Evolutionary conservation across 2,113 vertebrate genomes (phyloP).

Genomic region (Carassius carassius): DNA sequence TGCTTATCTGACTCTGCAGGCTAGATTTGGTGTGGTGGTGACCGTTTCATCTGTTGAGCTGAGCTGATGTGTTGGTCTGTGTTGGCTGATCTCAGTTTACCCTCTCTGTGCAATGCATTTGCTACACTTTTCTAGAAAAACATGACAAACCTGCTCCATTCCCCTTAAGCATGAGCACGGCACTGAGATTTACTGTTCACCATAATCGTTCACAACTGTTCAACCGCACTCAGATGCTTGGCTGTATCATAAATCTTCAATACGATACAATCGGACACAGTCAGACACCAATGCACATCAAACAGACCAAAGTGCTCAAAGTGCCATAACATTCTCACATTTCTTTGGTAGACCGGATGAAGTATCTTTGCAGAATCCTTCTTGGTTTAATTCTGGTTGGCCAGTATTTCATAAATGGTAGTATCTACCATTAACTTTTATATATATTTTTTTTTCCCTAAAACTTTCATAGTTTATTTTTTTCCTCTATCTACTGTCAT

Average conservation of each 20-base stretch:
- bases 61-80: conserved; percentile 11
- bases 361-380: conserved; percentile 17
- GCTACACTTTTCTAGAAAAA: conserved; percentile 35
- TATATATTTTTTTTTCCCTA: too few relatives aligned
- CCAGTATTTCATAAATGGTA: not conserved
- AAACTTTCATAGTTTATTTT: too few relatives aligned
- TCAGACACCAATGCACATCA: conserved; percentile 23
- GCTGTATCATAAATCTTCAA: conserved; percentile 45
- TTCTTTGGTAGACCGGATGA: conserved; percentile 29
- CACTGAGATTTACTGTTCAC: conserved; percentile 33
- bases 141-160: conserved; percentile 11
- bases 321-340: conserved; percentile 32
- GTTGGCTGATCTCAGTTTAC: conserved; percentile 27
- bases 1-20: conserved; percentile 11
- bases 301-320: conserved; percentile 30
- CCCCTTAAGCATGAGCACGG: conserved; percentile 14
- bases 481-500: not conserved
- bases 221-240: conserved; percentile 22
- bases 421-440: too few relatives aligned
- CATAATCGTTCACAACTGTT: conserved; percentile 54
- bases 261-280: conserved; percentile 27
- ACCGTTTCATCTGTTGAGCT: conserved; percentile 26
- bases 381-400: conserved; percentile 4
- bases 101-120: conserved; percentile 15
- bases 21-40: not conserved